Evolutionary conservation across 2,113 vertebrate genomes (phyloP).

Genomic region (Ifrita kowaldi): DNA sequence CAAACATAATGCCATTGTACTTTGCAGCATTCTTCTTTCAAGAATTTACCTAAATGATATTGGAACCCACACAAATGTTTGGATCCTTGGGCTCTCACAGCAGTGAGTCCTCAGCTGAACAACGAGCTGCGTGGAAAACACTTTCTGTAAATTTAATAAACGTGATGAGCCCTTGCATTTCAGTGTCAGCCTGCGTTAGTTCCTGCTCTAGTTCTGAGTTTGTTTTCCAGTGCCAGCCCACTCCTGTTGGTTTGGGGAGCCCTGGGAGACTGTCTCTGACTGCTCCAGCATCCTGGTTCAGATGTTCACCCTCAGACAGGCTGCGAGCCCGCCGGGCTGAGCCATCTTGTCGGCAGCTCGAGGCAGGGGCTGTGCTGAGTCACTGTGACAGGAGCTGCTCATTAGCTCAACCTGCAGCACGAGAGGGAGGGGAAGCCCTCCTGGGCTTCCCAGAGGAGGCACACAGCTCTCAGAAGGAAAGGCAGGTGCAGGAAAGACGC

Average conservation of each 20-base stretch:
- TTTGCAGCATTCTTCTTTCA: background rate
- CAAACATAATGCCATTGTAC: background rate
- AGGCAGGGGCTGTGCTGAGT: slow-evolving; percentile 46
- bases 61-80: background rate
- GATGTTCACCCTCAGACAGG: background rate
- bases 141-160: background rate
- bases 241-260: background rate
- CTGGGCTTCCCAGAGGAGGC: background rate
- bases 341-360: background rate
- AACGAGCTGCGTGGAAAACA: background rate
- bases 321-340: background rate
- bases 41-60: background rate
- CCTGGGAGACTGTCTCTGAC: background rate
- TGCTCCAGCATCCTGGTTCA: background rate
- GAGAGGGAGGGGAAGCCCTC: slow-evolving; percentile 10
- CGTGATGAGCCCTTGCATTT: background rate
- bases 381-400: slow-evolving; percentile 41
- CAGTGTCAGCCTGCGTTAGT: background rate
- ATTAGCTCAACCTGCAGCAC: slow-evolving; percentile 21
- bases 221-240: background rate
- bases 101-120: background rate
- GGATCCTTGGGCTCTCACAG: background rate
- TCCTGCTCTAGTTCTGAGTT: background rate
- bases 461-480: background rate
- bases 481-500: background rate